A percentile compares a stretch with the other conserved stretches of the same genome.
These are phyloP conservation scores for Heteronetta atricapilla DNA, from an alignment of 2,113 vertebrate species.

Conservation along the genomic window DNA sequence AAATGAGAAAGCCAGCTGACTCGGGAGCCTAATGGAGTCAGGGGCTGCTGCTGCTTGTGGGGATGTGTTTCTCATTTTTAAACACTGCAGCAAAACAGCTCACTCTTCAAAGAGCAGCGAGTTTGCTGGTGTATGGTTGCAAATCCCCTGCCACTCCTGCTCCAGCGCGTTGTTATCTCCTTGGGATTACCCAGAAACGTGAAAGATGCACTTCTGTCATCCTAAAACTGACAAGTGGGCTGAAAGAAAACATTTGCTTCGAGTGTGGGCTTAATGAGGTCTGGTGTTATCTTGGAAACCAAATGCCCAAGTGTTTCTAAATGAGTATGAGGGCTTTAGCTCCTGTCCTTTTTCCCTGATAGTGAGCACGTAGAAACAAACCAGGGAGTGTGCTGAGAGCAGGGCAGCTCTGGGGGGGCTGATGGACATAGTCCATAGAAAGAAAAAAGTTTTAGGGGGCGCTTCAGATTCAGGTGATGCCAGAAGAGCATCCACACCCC, in stretches of 20 bases:
- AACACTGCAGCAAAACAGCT: not conserved
- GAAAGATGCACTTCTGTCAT: conserved; percentile 47
- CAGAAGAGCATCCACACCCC: rapidly evolving
- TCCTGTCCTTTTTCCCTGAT: not conserved
- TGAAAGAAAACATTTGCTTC: conserved; percentile 31
- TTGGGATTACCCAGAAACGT: conserved; percentile 23
- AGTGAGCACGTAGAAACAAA: not conserved
- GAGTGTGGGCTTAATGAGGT: conserved; percentile 44
- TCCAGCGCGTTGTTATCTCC: conserved; percentile 27
- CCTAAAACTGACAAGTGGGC: conserved; percentile 39
- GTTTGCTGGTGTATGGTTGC: conserved; percentile 2
- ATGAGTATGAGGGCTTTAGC: not conserved
- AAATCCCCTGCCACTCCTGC: conserved; percentile 40
- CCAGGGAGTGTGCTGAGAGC: rapidly evolving
- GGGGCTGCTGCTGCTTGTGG: not conserved
- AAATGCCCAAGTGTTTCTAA: not conserved
- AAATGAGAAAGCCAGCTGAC: not conserved
- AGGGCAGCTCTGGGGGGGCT: not conserved
- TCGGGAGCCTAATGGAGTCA: not conserved
- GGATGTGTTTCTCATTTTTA: not conserved
- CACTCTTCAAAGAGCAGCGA: not conserved
- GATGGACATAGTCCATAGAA: not conserved
- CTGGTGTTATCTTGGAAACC: conserved; percentile 58
- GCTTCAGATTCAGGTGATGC: not conserved
- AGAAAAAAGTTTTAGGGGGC: not conserved